phyloP scores from a whole-genome alignment of 2,113 vertebrate genomes.

The Leucopsar rothschildi region DNA sequence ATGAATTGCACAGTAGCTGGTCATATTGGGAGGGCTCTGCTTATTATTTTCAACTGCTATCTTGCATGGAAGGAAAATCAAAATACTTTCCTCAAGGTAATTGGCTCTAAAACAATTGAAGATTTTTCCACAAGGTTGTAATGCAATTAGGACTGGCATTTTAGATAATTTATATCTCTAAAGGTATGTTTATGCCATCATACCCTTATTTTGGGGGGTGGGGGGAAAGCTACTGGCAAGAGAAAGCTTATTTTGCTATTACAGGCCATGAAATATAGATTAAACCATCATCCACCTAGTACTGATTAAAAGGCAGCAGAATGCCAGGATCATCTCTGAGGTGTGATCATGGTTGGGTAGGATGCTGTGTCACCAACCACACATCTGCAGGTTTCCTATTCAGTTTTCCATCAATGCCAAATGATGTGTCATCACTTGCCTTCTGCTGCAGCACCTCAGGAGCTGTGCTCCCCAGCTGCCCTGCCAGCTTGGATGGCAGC shows the following conservation, averaged over 20 bases:
- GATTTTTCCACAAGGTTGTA: slow-evolving; percentile 29
- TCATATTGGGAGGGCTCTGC: background rate
- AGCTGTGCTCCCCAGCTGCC: background rate
- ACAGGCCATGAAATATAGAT: background rate
- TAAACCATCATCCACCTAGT: background rate
- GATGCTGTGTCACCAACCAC: background rate
- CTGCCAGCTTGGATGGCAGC: background rate
- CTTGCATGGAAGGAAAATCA: slow-evolving; percentile 25
- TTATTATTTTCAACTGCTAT: slow-evolving; percentile 22
- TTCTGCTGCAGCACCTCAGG: background rate
- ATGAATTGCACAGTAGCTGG: slow-evolving; percentile 28
- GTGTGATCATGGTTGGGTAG: background rate
- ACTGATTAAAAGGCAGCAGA: background rate
- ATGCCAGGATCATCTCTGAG: background rate
- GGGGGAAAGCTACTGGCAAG: background rate
- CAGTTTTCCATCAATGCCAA: background rate
- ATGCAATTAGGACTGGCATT: slow-evolving; percentile 22
- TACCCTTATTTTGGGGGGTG: background rate
- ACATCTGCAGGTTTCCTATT: slow-evolving; percentile 20
- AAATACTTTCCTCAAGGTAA: slow-evolving; percentile 52
- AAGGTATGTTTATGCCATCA: background rate
- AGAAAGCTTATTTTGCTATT: background rate
- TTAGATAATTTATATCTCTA: slow-evolving; percentile 5
- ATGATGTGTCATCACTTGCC: background rate
- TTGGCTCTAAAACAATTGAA: slow-evolving; percentile 37